Conservation (phyloP, 2,888 invertebrate species). For the Leptogaster cylindrica region DNA sequence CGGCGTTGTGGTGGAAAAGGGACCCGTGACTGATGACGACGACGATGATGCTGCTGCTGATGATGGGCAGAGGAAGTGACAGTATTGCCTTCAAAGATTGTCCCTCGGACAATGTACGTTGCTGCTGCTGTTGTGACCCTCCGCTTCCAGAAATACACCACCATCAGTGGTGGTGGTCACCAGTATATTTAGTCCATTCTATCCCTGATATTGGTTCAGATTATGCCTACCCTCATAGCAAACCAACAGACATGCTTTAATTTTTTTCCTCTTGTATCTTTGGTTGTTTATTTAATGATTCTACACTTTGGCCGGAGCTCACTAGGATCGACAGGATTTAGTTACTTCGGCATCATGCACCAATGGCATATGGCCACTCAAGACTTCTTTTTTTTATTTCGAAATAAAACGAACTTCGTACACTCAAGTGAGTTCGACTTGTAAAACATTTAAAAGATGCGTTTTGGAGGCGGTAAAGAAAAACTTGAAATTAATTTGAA, state of each 20-base stretch:
- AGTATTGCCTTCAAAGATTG: slow-evolving; percentile 22
- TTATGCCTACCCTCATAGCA: slow-evolving; percentile 14
- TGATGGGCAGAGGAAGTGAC: slow-evolving; percentile 18
- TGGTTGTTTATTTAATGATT: slow-evolving; percentile 27
- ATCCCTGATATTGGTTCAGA: neutral
- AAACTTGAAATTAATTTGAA: too few species aligned
- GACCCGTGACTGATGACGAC: neutral
- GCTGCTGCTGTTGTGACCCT: slow-evolving; percentile 11
- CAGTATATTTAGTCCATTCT: neutral
- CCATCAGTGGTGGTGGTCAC: neutral
- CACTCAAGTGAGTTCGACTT: too few species aligned
- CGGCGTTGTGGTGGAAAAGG: slow-evolving; percentile 15
- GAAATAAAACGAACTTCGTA: too few species aligned
- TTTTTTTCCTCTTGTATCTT: neutral
- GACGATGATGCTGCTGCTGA: neutral
- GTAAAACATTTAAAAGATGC: too few species aligned
- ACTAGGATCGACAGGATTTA: neutral
- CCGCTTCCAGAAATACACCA: slow-evolving; percentile 13
- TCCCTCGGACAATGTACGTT: slow-evolving; percentile 4
- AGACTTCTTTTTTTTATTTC: too few species aligned
- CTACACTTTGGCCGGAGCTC: neutral
- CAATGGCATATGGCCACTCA: slow-evolving; percentile 21
- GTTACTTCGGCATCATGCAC: too few species aligned
- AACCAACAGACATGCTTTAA: neutral
- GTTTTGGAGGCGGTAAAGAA: too few species aligned